Base-by-base conservation (phyloP, 23 tunicate genomes). In the Ciona savignyi region DNA sequence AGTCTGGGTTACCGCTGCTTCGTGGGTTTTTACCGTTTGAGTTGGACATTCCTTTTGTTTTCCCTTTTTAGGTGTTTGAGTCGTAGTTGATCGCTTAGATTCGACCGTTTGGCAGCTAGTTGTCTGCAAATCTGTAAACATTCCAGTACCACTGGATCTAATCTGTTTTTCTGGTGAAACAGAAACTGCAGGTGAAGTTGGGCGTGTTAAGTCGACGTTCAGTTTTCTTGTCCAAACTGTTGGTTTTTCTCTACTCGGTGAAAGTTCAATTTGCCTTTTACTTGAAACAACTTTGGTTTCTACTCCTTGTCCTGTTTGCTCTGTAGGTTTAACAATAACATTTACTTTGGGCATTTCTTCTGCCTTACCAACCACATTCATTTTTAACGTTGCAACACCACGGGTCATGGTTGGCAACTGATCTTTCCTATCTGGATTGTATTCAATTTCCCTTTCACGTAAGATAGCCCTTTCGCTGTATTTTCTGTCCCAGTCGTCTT, bases 381-480 rank as follows among this genome's bases (percentile, higher is more conserved):
- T 74, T 70, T 75, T 76, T 2, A 35, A 62, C 1, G 79, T 75
- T 1, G 88, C 65, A 23, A 83, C 24, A 2, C 88, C 88, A n/a
- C 65, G 61, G 6, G 86, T 81, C 22, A 56, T 24, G 22, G 27
- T 27, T 28, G 66, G 75, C 30, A 56, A 35, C n/a, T 35, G 30
- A 6, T 69, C 81, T 1, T 62, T 23, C 3, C 42, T 27, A 9
- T 19, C 15, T 63, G 67, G 67, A 25, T 69, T 35, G 42, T 70
- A 34, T 34, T 1, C 65, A 20, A 66, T 61, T 33, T 68, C 34
- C 56, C 34, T 34, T 65, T 71, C 28, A 72, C 42, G 34, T 72
- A 35, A 21, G 22, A 63, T 62, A 62, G 24, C 25, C 62, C 34
- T 20, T 62, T 72, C 27, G 33, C 64, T 19, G 67, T 33, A 23